Evolutionary conservation across 2,113 vertebrate species (phyloP).

Genomic region (Amblyornis subalaris): DNA sequence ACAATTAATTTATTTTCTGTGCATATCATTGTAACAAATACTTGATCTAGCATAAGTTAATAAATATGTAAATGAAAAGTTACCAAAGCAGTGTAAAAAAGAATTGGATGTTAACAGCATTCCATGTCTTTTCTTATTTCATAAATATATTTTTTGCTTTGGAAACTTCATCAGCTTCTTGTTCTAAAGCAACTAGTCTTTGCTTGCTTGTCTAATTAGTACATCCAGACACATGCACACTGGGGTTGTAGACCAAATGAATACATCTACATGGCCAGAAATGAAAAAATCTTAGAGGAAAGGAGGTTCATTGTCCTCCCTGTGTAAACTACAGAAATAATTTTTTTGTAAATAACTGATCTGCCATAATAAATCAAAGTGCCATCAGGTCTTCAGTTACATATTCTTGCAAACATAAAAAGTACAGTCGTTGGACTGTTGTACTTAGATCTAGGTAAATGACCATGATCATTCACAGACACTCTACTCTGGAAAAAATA

Average conservation of each 20-base stretch:
- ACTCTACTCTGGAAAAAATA: neutral
- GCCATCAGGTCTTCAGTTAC: neutral
- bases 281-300: neutral
- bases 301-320: neutral
- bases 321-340: neutral
- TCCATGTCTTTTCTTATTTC: neutral
- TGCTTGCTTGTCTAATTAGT: neutral
- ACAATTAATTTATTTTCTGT: constrained; percentile 1
- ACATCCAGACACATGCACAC: neutral
- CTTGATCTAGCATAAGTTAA: constrained; percentile 26
- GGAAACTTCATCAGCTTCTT: neutral
- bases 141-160: neutral
- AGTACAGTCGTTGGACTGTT: neutral
- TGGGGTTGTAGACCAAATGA: neutral
- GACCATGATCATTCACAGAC: neutral
- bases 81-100: neutral
- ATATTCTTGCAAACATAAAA: neutral
- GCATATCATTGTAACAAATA: neutral
- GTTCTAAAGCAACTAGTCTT: neutral
- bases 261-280: neutral
- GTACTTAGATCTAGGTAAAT: neutral
- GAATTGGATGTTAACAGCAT: neutral
- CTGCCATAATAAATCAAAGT: neutral
- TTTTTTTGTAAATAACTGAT: neutral
- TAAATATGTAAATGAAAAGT: constrained; percentile 21